Evolutionary conservation across 2,888 invertebrate species (phyloP), one percentile per base, ranked within the genome.

Genomic region (Ecliptopera silaceata): DNA sequence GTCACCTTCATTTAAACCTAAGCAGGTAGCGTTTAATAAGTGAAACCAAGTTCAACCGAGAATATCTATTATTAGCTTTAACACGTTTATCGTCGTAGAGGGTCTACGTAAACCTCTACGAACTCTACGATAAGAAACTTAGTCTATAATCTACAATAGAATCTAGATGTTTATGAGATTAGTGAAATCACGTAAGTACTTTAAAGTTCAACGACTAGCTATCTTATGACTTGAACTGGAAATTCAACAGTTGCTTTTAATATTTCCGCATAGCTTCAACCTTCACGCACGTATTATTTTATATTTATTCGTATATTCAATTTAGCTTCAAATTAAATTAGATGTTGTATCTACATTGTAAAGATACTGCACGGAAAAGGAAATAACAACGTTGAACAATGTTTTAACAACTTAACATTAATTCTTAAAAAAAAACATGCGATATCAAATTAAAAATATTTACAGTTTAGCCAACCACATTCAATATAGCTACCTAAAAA

Each of bases 1-100:
- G 81, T 67, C 13, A 36, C 36, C 36, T 36, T 34, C 12, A 36
- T 36, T 15, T 3, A 4, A 6, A 6, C 13, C 10, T 29, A 29
- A 8, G 34, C 12, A 34, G 34, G 34, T 34, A 34, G 12, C 13
- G 34, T 13, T 34, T 13, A 12, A 6, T 34, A 34, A 13, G 6
- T 20, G 6, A 13, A 13, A 34, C 4, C 1, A 34, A n/a, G 4
- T 34, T 34, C 34, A 34, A 34, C 34, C 5, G 13, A 20, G 4
- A 20, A 34, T 34, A 6, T 13, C 1, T 13, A 4, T 34, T 13
- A n/a, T n/a, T 32, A 2, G 32, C 32, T 32, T 3, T 34, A 32
- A 32, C 32, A 4, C n/a, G 12, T 32, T 32, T n/a, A 15, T 36
- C 15, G 8, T 36, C 15, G 36, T 36, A 36, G 36, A 15, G 15